Evolutionary conservation across 2,113 vertebrate species (phyloP).

Genomic region (Carlito syrichta): DNA sequence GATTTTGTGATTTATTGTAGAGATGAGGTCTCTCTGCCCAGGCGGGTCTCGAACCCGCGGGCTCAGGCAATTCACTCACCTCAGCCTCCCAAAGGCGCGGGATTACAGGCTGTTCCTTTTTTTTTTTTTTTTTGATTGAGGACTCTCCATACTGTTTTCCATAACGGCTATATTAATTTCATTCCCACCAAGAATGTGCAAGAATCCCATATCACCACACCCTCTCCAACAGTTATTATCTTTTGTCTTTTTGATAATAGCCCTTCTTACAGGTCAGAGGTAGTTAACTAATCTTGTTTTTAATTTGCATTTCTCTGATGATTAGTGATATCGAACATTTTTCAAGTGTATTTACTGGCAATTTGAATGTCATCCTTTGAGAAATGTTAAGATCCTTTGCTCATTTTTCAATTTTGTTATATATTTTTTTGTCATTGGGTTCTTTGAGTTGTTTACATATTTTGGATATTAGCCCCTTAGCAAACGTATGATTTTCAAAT

Average conservation of each 20-base stretch:
- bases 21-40: no score
- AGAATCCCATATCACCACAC: neutral
- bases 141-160: neutral
- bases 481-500: neutral
- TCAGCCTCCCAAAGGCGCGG: no score
- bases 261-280: neutral
- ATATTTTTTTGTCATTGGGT: neutral
- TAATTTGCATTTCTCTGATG: neutral
- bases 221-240: neutral
- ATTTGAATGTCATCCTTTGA: neutral
- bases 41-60: no score
- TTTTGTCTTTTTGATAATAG: neutral
- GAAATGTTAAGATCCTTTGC: neutral
- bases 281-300: neutral
- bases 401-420: neutral
- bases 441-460: neutral
- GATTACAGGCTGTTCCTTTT: neutral
- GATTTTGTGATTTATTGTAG: no score
- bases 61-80: no score
- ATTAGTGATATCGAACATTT: neutral
- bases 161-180: neutral
- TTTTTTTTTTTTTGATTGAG: neutral
- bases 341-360: neutral
- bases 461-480: neutral
- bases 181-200: neutral